Evolutionary conservation across 2,113 vertebrate species (phyloP).

Genomic region (Microcebus tavaratra): DNA sequence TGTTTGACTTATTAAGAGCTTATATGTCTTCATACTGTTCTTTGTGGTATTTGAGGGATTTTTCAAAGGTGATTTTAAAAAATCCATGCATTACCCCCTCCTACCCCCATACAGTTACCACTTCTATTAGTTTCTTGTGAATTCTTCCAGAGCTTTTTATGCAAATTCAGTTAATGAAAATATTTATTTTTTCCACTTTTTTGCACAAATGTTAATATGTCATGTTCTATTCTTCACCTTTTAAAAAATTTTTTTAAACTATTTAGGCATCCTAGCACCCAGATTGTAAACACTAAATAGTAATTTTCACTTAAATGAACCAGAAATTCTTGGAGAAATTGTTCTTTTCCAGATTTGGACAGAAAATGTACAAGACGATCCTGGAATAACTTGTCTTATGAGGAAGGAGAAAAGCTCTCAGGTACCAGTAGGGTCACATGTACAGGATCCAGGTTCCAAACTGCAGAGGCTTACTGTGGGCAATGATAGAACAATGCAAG

Average conservation of each 20-base stretch:
- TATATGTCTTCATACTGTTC: neutral
- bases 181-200: neutral
- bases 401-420: neutral
- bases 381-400: neutral
- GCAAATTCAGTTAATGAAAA: neutral
- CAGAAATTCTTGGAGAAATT: neutral
- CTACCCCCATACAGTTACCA: neutral
- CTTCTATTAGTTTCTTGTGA: constrained; percentile 21
- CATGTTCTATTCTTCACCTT: neutral
- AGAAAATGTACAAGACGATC: neutral
- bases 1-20: too few species aligned
- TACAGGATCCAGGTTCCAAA: neutral
- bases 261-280: neutral
- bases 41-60: neutral
- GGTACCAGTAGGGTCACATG: neutral
- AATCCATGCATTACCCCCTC: neutral
- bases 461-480: neutral
- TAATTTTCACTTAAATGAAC: neutral
- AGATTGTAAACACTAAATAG: neutral
- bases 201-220: neutral
- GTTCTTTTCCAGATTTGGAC: neutral
- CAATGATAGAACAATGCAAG: neutral
- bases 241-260: too few species aligned
- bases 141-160: neutral
- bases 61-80: neutral